Conservation (phyloP, 2,888 invertebrate species). For the Caenorhabditis virilis region DNA sequence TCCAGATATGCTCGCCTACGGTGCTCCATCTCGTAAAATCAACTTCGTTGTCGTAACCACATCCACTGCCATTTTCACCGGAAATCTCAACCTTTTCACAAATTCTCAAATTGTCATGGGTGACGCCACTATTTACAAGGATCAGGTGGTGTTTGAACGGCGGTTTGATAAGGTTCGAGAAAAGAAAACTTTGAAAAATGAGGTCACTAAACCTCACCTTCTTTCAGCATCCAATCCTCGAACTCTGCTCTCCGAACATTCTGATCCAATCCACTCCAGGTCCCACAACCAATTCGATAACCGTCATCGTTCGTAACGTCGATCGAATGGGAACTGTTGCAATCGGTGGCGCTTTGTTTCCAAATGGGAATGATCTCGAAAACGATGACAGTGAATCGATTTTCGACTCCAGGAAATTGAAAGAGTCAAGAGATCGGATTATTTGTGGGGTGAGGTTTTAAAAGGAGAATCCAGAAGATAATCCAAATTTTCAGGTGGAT, state of each 20-base stretch:
- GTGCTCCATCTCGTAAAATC: slow-evolving; percentile 33
- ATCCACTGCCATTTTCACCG: slow-evolving; percentile 42
- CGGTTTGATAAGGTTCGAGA: slow-evolving; percentile 32
- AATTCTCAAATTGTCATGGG: slow-evolving; percentile 43
- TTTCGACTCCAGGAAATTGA: slow-evolving; percentile 25
- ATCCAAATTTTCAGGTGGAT: slow-evolving; percentile 22
- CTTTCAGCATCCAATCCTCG: slow-evolving; percentile 30
- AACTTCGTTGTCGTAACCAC: slow-evolving; percentile 46
- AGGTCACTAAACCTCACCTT: no score
- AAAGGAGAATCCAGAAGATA: background rate
- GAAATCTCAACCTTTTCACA: slow-evolving; percentile 51
- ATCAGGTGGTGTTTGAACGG: slow-evolving; percentile 27
- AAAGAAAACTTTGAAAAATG: no score
- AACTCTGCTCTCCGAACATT: slow-evolving; percentile 44
- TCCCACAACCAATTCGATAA: slow-evolving; percentile 41
- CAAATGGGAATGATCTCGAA: slow-evolving; percentile 37
- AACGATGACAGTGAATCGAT: slow-evolving; percentile 32
- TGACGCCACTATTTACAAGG: slow-evolving; percentile 25
- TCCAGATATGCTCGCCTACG: slow-evolving; percentile 39
- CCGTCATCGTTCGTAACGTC: slow-evolving; percentile 44
- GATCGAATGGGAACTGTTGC: slow-evolving; percentile 51
- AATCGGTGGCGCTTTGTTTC: slow-evolving; percentile 43
- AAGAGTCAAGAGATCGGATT: slow-evolving; percentile 37
- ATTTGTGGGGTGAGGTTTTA: slow-evolving; percentile 32
- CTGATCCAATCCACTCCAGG: slow-evolving; percentile 43